Conservation (phyloP, 53 echinoderm and acorn worm species). For the Hippasteria phrygiana region DNA sequence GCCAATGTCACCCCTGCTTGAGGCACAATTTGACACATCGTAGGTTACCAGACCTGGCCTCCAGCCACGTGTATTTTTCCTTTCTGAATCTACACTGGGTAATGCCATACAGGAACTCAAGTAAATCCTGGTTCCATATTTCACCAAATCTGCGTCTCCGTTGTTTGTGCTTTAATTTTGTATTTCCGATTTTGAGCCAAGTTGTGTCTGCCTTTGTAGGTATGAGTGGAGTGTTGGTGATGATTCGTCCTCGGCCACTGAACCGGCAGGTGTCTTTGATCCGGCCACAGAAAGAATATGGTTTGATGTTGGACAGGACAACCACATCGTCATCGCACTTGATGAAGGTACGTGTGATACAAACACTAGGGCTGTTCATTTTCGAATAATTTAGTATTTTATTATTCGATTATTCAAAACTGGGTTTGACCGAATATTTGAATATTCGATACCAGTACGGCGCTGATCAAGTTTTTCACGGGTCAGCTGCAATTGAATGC, state of each 20-base stretch:
- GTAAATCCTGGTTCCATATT: not conserved
- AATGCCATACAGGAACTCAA: no score
- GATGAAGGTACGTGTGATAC: constrained; percentile 46
- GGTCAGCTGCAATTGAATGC: no score
- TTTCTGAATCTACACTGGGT: no score
- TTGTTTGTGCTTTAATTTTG: not conserved
- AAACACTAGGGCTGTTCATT: not conserved
- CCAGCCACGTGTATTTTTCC: no score
- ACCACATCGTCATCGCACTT: constrained; percentile 36
- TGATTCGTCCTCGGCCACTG: constrained; percentile 25
- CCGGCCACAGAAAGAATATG: constrained; percentile 64
- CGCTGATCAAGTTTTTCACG: no score
- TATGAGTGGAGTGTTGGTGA: constrained; percentile 71
- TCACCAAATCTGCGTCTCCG: not conserved
- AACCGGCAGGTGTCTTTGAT: constrained; percentile 63
- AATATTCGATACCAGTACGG: no score
- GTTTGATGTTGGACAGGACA: constrained; percentile 63
- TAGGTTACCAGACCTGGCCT: no score
- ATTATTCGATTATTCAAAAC: no score
- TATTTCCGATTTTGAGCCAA: not conserved
- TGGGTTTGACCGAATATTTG: no score
- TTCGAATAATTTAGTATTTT: no score
- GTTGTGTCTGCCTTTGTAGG: not conserved
- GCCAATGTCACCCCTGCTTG: no score
- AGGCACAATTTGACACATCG: no score